Conservation (phyloP, 2,113 vertebrate genomes). For the Tyto alba region DNA sequence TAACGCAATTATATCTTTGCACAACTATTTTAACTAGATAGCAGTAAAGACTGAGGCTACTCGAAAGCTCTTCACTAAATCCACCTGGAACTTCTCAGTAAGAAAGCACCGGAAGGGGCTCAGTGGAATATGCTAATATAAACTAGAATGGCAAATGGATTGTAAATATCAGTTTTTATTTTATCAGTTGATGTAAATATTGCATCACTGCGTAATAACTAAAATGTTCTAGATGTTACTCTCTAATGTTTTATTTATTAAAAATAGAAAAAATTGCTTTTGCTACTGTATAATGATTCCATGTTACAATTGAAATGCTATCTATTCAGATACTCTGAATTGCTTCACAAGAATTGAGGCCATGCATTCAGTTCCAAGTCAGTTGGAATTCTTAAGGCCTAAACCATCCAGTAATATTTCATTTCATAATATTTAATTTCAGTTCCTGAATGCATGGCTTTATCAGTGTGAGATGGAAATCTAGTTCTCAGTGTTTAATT, state of each 20-base stretch:
- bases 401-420: neutral
- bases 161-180: neutral
- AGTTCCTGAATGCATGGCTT: neutral
- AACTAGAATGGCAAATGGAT: neutral
- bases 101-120: neutral
- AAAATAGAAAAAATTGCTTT: neutral
- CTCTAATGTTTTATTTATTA: neutral
- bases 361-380: neutral
- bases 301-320: neutral
- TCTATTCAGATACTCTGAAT: neutral
- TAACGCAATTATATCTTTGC: neutral
- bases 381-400: neutral
- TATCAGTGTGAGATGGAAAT: neutral
- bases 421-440: neutral
- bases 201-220: neutral
- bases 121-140: neutral
- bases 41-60: neutral
- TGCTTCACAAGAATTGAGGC: neutral
- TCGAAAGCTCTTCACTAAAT: neutral
- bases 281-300: neutral
- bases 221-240: neutral
- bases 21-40: neutral
- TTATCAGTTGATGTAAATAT: neutral
- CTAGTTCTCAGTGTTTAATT: neutral
- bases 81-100: neutral